Base-by-base conservation (phyloP, 2,888 invertebrate genomes). In the Seira musarum region DNA sequence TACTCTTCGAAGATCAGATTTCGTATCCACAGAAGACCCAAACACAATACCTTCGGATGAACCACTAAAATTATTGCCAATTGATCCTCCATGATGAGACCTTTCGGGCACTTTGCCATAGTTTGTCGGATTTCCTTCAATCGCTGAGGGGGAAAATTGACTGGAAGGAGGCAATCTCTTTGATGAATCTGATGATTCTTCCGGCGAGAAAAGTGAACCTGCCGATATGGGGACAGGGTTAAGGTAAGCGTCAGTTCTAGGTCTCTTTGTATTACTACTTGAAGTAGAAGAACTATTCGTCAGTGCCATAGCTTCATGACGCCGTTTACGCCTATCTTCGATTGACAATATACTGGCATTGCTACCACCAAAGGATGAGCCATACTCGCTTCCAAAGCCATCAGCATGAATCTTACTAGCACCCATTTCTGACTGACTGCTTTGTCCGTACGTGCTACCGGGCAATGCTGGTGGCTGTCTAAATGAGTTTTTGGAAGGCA, bases 331-430 rank as follows among this genome's bases (percentile, higher is more conserved):
- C 1, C 80, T 69, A 35, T 80, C 80, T 24, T 80, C 80, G 35
- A 80, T 71, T 17, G 80, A 75, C 22, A 80, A 40, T 25, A 80
- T 75, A 17, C 24, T 67, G 46, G 67, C 49, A 65, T 46, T 69
- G 30, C 79, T 64, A 25, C 73, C 17, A 30, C 67, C 70, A 30
- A 46, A 80, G 5, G 61, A 13, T 19, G 80, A 49, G 25, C 80
- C 75, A 53, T 40, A 80, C 17, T 80, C 80, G 22, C 68, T 68
- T 8, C 80, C 80, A 22, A 71, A 75, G 30, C 66, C 60, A 21
- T 74, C 80, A 0, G 64, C 78, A 49, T 80, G 80, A 69, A 69
- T 73, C 19, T 80, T 74, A 65, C 60, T 80, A 80, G 80, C 80
- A 80, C 80, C 74, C 74, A 70, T 49, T 5, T 80, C 80, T 40